These are phyloP conservation scores for Haemorhous mexicanus DNA, from an alignment of 2,113 vertebrate genomes.

Conservation along the genomic window DNA sequence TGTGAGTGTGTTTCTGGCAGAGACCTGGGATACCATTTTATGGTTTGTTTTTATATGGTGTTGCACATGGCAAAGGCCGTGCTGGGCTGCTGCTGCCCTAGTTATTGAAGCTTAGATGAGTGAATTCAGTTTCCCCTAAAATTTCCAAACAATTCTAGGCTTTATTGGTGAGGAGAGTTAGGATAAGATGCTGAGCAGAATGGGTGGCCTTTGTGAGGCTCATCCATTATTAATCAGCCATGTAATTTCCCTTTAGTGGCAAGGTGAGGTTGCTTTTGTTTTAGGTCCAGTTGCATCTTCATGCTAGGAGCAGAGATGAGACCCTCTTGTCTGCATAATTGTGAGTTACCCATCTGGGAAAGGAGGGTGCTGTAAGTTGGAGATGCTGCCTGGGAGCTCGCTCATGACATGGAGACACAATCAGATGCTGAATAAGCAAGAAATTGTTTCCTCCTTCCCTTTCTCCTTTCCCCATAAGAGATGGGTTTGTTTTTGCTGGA, in stretches of 20 bases:
- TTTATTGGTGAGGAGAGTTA: neutral
- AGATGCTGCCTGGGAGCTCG: neutral
- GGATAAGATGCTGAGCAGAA: neutral
- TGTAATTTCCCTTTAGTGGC: neutral
- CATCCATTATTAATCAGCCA: neutral
- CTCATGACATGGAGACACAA: neutral
- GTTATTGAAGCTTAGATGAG: neutral
- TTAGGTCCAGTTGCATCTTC: neutral
- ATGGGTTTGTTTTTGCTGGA: neutral
- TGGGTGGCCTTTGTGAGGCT: neutral
- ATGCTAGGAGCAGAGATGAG: neutral
- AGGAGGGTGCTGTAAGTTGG: neutral
- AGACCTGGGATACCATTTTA: neutral
- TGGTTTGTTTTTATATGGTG: neutral
- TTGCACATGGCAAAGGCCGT: neutral
- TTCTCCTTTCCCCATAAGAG: neutral
- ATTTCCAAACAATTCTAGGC: neutral
- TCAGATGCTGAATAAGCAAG: neutral
- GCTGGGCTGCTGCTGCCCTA: neutral
- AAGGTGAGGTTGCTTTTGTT: neutral
- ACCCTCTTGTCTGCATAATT: neutral
- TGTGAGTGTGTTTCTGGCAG: neutral
- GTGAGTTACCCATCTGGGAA: neutral
- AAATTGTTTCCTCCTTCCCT: neutral
- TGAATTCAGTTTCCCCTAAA: neutral